Conservation (phyloP, 2,888 invertebrate genomes). For the Chymomyza caudatula region DNA sequence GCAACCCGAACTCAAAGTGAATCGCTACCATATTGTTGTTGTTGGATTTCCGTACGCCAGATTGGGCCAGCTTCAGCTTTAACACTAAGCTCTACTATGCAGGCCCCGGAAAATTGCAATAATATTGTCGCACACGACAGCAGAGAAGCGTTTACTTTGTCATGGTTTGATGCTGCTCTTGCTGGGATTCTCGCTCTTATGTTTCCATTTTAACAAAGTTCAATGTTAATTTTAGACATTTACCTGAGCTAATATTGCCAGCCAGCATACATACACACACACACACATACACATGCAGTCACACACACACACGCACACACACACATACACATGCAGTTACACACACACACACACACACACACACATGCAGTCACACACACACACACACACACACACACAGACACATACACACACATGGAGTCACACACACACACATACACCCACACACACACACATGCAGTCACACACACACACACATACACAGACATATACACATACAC, state of each 20-base stretch:
- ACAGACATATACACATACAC: too few relatives aligned
- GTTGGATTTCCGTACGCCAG: background rate
- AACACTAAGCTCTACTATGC: conserved; percentile 43
- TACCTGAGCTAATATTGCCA: conserved; percentile 69
- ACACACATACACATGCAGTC: conserved; percentile 2
- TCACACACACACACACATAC: background rate
- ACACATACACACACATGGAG: background rate
- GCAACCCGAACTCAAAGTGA: conserved; percentile 33
- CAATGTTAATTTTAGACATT: conserved; percentile 73
- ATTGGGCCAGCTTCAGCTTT: conserved; percentile 46
- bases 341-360: too few relatives aligned
- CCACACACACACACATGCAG: too few relatives aligned
- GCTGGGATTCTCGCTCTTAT: conserved; percentile 16
- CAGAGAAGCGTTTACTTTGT: conserved; percentile 1
- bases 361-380: too few relatives aligned
- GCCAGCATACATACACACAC: conserved; percentile 28
- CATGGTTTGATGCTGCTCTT: conserved; percentile 10
- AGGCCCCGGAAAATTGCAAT: conserved; percentile 65
- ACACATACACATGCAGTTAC: conserved; percentile 4
- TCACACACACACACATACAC: too few relatives aligned
- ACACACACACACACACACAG: too few relatives aligned
- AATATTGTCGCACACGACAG: conserved; percentile 57
- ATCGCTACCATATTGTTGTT: conserved; percentile 11
- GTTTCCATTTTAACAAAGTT: conserved; percentile 57
- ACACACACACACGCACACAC: too few relatives aligned